Conservation (phyloP, 2,888 invertebrate species). For the Cloeon dipterum region DNA sequence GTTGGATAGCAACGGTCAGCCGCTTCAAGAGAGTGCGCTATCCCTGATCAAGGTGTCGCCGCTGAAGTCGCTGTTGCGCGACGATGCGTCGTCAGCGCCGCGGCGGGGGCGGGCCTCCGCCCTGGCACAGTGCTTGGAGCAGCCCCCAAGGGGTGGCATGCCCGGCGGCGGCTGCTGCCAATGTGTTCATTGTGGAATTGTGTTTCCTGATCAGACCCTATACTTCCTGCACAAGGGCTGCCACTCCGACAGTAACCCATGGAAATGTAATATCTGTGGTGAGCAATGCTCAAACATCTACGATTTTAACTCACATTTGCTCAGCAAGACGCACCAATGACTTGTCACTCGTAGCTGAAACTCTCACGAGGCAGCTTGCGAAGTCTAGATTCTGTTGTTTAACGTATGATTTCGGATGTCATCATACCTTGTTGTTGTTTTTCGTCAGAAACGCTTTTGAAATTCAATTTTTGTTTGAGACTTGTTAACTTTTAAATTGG, state of each 20-base stretch:
- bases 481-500: no score
- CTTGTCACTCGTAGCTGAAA: no score
- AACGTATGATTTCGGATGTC: no score
- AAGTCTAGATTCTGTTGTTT: no score
- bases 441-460: no score
- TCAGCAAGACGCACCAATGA: constrained; percentile 82
- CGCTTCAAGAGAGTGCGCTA: neutral
- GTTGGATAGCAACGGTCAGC: neutral
- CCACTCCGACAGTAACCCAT: constrained; percentile 91
- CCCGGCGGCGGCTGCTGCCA: constrained; percentile 18
- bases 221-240: constrained; percentile 96
- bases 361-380: no score
- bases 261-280: constrained; percentile 94
- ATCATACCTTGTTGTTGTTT: no score
- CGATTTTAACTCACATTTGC: constrained; percentile 88
- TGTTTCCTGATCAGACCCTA: constrained; percentile 86
- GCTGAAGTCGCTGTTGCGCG: constrained; percentile 58
- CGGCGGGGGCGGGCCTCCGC: constrained; percentile 1
- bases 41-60: constrained; percentile 35
- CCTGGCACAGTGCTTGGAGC: neutral
- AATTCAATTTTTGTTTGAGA: no score
- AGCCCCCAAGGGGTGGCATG: neutral
- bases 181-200: constrained; percentile 80
- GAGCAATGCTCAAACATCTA: constrained; percentile 86
- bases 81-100: constrained; percentile 25